A percentile compares a stretch with the other conserved stretches of the same genome.
These are phyloP conservation scores for Sphenopsis melanotis DNA, from an alignment of 2,797 vertebrate genomes.

Conservation along the genomic window DNA sequence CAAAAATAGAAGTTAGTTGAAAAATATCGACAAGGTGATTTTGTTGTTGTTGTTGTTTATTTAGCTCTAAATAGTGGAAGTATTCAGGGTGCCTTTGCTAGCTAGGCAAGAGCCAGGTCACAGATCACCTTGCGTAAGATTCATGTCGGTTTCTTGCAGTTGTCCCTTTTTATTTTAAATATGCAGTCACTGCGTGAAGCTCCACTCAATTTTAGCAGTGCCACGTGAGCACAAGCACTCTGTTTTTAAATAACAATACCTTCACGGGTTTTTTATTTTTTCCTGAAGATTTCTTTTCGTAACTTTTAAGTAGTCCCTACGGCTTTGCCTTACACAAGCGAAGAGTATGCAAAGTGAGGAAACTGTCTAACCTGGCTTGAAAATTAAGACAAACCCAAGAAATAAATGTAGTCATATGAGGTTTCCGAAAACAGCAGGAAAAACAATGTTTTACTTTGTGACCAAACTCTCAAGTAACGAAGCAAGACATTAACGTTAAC, in stretches of 20 bases:
- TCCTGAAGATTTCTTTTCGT: neutral
- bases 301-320: neutral
- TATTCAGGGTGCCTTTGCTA: neutral
- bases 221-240: neutral
- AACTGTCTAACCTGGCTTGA: neutral
- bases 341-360: neutral
- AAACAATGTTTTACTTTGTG: neutral
- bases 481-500: conserved; percentile 51
- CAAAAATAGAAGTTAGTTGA: neutral
- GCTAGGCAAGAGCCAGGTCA: neutral
- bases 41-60: neutral
- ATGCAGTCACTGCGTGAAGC: neutral
- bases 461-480: conserved; percentile 20
- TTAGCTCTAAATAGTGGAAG: neutral
- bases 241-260: neutral
- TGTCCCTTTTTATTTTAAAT: neutral
- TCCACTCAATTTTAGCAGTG: neutral
- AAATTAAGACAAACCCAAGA: neutral
- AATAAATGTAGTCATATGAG: neutral
- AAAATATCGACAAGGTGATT: neutral
- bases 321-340: neutral
- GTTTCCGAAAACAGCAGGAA: neutral
- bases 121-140: neutral
- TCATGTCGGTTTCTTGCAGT: neutral
- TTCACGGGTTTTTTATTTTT: neutral